A percentile compares a stretch with the other conserved stretches of the same genome.
phyloP scores from a whole-genome alignment of 2,113 vertebrate genomes.

The Mobula birostris region DNA sequence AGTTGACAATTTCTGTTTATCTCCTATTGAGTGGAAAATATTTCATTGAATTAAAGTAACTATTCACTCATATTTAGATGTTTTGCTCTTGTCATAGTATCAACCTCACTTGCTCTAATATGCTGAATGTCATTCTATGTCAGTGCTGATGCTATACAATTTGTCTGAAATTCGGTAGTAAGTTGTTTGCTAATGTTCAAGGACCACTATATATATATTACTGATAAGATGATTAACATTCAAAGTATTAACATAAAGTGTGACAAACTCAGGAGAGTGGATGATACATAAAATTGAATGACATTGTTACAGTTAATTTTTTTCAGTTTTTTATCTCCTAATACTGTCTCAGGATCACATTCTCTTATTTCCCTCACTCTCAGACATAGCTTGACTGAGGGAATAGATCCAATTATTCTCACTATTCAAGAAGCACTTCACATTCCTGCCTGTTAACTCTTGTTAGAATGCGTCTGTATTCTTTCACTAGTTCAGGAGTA shows the following conservation, averaged over 20 bases:
- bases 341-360: not conserved
- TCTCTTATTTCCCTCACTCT: not conserved
- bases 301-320: not conserved
- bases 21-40: not conserved
- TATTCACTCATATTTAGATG: not conserved
- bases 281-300: not conserved
- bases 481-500: not conserved
- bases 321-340: not conserved
- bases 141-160: not conserved
- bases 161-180: not conserved
- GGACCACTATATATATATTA: not conserved
- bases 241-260: not conserved
- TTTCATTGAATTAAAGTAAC: not conserved
- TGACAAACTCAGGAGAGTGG: not conserved
- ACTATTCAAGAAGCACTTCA: not conserved
- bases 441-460: not conserved
- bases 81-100: not conserved
- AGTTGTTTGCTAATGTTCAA: not conserved
- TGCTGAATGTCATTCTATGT: not conserved
- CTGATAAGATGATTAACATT: not conserved
- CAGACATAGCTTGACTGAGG: not conserved
- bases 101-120: not conserved
- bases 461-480: not conserved
- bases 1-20: not conserved
- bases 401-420: not conserved